A percentile compares a stretch with the other conserved stretches of the same genome.
Conservation (phyloP, 2,888 invertebrate species). For the Limnephilus marmoratus region DNA sequence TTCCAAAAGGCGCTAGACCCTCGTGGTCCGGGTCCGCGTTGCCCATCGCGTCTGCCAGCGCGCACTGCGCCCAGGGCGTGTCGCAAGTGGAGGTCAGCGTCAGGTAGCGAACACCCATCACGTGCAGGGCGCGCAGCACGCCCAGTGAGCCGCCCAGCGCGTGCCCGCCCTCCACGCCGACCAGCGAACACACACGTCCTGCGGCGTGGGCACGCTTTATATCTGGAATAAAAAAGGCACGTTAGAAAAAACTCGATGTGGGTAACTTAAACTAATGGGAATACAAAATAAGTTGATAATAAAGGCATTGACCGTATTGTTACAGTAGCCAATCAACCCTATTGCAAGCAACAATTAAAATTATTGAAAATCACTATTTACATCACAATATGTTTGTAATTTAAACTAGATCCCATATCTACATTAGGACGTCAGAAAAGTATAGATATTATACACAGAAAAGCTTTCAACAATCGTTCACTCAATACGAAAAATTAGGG, state of each 20-base stretch:
- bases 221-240: conserved; percentile 72
- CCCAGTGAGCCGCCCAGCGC: conserved; percentile 84
- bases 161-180: conserved; percentile 87
- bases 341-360: background rate
- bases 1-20: conserved; percentile 79
- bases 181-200: conserved; percentile 82
- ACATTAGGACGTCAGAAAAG: no score
- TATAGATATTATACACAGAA: no score
- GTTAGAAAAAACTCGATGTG: no score
- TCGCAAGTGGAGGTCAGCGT: conserved; percentile 87
- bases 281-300: background rate
- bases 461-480: no score
- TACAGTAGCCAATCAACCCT: background rate
- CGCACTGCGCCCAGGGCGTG: conserved; percentile 86
- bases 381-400: no score
- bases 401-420: no score
- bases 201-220: conserved; percentile 81
- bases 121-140: conserved; percentile 83
- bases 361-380: background rate
- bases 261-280: background rate
- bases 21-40: conserved; percentile 72
- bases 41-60: conserved; percentile 76
- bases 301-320: no score
- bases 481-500: no score
- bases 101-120: conserved; percentile 85